Evolutionary conservation across 2,113 vertebrate species (phyloP), one percentile per base, ranked within the genome.

Genomic region (Odontophorus gujanensis): DNA sequence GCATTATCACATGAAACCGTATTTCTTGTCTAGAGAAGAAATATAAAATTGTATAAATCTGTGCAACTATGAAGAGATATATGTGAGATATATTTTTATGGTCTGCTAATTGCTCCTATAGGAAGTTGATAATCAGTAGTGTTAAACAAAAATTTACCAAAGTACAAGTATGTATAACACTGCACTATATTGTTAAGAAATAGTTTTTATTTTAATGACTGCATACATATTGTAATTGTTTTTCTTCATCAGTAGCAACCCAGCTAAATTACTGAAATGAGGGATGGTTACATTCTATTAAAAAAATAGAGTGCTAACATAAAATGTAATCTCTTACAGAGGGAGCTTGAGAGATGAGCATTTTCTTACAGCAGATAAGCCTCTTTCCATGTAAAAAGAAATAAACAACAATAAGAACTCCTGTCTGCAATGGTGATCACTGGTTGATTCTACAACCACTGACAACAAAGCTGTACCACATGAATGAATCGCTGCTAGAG

Each of bases 391-490:
- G 47, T 85, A 5, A 43, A 53, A 66, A 81, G 30, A 9, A 62
- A 11, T 30, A 9, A 61, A 9, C 1, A 11, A 2, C 14, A 38
- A 7, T 15, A 48, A 57, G 47, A n/a, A 20, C 9, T 24, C 21
- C 32, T 48, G 34, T 72, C 59, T 81, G 62, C 48, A 45, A 38
- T 85, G 71, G 87, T 8, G 65, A 58, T 83, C 74, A 4, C 50
- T 47, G 68, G 53, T 87, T 43, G 80, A 28, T 66, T 92, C 91
- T 84, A 89, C 81, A 84, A 61, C 20, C 74, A 21, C 48, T 66
- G 76, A 69, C 63, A 94, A 20, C 85, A 89, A 73, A 83, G 83
- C 51, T 55, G 65, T 55, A 28, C 47, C 80, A 47, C 48, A 55
- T 73, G 21, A 89, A 69, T 69, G 34, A 87, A 53, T 87, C 66